Evolutionary conservation across 2,888 invertebrate species (phyloP), one percentile per base, ranked within the genome.

Genomic region (Brachyptera putata): DNA sequence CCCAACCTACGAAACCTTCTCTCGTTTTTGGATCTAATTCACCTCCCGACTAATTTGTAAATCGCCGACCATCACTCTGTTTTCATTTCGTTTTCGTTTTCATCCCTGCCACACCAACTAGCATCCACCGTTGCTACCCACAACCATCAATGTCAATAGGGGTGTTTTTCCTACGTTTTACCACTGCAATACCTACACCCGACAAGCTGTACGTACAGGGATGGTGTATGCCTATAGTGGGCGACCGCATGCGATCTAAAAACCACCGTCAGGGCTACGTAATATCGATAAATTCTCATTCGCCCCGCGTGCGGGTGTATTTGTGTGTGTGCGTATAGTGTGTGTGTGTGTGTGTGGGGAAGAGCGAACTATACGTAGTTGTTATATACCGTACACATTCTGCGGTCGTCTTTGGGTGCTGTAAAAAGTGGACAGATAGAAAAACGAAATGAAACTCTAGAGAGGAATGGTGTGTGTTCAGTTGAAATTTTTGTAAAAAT

Each of bases 201-300:
- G n/a, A n/a, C n/a, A n/a, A n/a, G n/a, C n/a, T n/a, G n/a, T n/a
- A n/a, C n/a, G n/a, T n/a, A n/a, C n/a, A n/a, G n/a, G n/a, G n/a
- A n/a, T n/a, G n/a, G n/a, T n/a, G n/a, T n/a, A n/a, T n/a, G n/a
- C n/a, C n/a, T n/a, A n/a, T n/a, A n/a, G n/a, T n/a, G n/a, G n/a
- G n/a, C n/a, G n/a, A n/a, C n/a, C 53, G 36, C 36, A 53, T 21
- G 34, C 53, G 53, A 53, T 53, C 53, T 13, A 36, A 53, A 53
- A 53, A 53, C 53, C 53, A 14, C 53, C 53, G 34, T 18, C 53
- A 26, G 14, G 36, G 34, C 34, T 34, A 34, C 26, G 60, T 48
- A 60, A 60, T 60, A 60, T 60, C 60, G 60, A 60, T 60, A 60
- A 60, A 60, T 60, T 56, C 60, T 60, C 56, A 60, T 60, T 56